Conservation (phyloP, 2,797 vertebrate genomes). For the Xerus rutilus region DNA sequence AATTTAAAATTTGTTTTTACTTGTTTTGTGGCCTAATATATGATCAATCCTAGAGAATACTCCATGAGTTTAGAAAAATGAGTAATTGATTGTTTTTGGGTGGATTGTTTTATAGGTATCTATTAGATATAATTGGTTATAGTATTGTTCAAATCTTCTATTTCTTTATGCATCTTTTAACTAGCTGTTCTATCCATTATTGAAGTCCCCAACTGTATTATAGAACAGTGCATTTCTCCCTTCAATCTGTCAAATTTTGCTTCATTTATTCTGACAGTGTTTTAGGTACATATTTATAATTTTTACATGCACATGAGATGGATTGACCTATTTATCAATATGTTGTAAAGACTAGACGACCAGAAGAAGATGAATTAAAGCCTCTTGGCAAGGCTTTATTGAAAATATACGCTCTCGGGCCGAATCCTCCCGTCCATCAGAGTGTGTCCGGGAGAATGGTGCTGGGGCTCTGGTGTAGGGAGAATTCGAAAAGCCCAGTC, state of each 20-base stretch:
- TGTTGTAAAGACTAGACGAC: too few species aligned
- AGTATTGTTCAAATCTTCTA: not conserved
- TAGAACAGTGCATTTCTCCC: not conserved
- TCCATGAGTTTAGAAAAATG: not conserved
- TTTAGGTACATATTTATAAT: not conserved
- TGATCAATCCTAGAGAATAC: not conserved
- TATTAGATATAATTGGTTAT: not conserved
- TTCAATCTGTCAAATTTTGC: not conserved
- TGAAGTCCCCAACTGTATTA: not conserved
- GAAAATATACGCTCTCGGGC: too few species aligned
- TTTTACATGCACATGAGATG: not conserved
- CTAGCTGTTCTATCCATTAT: not conserved
- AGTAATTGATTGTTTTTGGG: not conserved
- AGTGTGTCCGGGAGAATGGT: too few species aligned
- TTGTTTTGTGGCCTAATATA: constrained; percentile 5
- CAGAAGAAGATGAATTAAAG: too few species aligned
- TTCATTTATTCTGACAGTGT: not conserved
- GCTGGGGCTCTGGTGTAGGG: too few species aligned
- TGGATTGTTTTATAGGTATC: not conserved
- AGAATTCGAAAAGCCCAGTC: too few species aligned
- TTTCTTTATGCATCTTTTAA: constrained; percentile 24
- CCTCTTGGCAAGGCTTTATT: too few species aligned
- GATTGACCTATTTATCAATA: not conserved
- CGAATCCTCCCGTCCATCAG: too few species aligned
- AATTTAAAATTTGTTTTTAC: not conserved